Evolutionary conservation across 2,113 vertebrate species (phyloP).

Genomic region (Protobothrops mucrosquamatus): DNA sequence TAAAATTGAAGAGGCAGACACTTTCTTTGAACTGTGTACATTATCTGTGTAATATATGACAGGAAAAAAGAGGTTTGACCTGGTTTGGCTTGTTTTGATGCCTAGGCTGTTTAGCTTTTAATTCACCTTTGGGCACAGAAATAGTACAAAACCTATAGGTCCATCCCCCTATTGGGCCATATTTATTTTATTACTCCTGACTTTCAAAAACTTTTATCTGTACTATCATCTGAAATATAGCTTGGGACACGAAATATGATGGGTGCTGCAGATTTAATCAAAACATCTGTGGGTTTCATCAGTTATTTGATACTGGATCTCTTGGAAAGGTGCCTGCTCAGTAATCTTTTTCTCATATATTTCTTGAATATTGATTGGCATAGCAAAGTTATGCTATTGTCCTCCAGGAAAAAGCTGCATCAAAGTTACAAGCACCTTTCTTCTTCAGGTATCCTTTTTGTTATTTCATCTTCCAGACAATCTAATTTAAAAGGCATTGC

Average conservation of each 20-base stretch:
- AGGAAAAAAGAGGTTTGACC: background rate
- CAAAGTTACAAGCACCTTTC: background rate
- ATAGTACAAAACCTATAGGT: background rate
- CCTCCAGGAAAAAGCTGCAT: background rate
- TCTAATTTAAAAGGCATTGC: background rate
- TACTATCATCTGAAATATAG: background rate
- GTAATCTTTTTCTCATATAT: background rate
- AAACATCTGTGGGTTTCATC: background rate
- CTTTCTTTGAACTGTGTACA: background rate
- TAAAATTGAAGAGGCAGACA: background rate
- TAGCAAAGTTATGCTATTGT: background rate
- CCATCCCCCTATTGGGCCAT: background rate
- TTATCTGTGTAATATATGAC: background rate
- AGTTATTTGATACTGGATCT: background rate
- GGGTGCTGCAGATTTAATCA: background rate
- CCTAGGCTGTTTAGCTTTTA: background rate
- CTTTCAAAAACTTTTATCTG: background rate
- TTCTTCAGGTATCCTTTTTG: background rate
- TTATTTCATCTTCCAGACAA: background rate
- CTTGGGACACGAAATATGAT: background rate
- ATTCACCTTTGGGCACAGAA: background rate
- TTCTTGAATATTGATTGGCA: background rate
- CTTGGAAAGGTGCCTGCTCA: background rate
- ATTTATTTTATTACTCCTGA: background rate
- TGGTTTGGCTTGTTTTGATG: background rate